Base-by-base conservation (phyloP, 2,113 vertebrate genomes). In the Pseudorhombus dupliciocellatus region DNA sequence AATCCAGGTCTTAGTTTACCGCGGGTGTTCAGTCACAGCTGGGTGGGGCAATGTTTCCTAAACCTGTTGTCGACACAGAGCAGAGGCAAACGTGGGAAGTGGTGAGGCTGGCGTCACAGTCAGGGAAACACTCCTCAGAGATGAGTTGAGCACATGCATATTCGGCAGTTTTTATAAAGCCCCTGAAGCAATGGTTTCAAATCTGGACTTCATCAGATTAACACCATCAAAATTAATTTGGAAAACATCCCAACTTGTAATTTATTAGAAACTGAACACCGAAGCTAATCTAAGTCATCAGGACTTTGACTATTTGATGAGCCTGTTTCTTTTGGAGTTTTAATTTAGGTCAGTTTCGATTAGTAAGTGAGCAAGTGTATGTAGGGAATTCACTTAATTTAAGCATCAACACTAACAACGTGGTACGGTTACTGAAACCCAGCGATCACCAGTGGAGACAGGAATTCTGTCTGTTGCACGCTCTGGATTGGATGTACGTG, bases 11-110 rank as follows among this genome's bases (percentile, higher is more conserved):
- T 93, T 93, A 14, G 34, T 22, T 22, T 59, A 40, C 93, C 88
- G 79, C 90, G 88, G 92, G 93, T 93, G 93, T 92, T 93, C 92
- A 86, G 80, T 92, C 91, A 91, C 89, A 91, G 89, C 90, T 87
- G 84, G 81, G 83, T 80, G 85, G 86, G 83, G 75, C 70, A 79
- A 63, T 63, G 66, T 72, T 67, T 85, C 68, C 55, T 79, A 75
- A 89, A 87, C 80, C 89, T 90, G 88, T 15, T 51, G 66, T 70
- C 16, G 48, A 80, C 71, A 84, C 1, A 85, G 68, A 79, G 56
- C n/a, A 84, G 34, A 76, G 28, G 46, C 28, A 87, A 56, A 80
- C 25, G 70, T 0, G 31, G 10, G 6, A 26, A 56, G 11, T 67
- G 46, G 20, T 59, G 25, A 57, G 14, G 60, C 11, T 51, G 51